Evolutionary conservation across 2,113 vertebrate species (phyloP).

Genomic region (Menura novaehollandiae): DNA sequence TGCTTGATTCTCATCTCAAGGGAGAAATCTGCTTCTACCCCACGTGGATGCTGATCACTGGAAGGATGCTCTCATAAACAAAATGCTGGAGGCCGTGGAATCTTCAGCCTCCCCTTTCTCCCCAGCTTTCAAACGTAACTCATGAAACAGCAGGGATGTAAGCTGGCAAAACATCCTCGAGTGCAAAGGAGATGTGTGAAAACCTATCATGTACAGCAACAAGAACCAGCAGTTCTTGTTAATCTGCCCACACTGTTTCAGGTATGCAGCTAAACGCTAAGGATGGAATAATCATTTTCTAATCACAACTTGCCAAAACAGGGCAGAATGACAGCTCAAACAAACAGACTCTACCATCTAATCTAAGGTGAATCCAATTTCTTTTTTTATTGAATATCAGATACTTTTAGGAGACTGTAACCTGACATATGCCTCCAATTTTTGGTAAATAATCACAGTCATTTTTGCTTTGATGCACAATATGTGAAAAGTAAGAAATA

Average conservation of each 20-base stretch:
- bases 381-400: neutral
- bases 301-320: neutral
- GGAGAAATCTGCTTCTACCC: neutral
- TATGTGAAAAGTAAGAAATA: constrained; percentile 1
- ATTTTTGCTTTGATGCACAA: constrained; percentile 33
- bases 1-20: neutral
- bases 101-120: neutral
- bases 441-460: neutral
- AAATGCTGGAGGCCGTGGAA: neutral
- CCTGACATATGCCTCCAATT: neutral
- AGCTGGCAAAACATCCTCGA: neutral
- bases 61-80: neutral
- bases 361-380: neutral
- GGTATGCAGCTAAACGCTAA: neutral
- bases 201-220: neutral
- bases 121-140: neutral
- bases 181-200: neutral
- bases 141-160: neutral
- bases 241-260: neutral
- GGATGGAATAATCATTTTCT: neutral
- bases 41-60: neutral
- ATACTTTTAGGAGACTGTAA: neutral
- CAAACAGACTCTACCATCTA: neutral
- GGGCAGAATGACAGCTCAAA: neutral
- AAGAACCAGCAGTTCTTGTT: neutral